phyloP scores from a whole-genome alignment of 2,888 invertebrate genomes.

The Villa cingulata region DNA sequence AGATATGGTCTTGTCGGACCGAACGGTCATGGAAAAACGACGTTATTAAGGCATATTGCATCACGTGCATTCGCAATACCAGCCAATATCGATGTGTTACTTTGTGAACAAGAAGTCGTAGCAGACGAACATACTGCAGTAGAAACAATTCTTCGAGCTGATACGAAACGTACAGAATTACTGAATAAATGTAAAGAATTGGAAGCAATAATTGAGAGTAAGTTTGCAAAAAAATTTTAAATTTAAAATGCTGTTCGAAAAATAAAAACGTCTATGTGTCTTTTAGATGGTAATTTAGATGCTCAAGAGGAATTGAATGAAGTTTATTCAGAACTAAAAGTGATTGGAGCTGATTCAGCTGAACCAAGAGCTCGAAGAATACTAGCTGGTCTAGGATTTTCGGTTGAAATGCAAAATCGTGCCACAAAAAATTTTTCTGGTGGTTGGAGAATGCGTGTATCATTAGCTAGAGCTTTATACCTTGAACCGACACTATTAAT shows the following conservation, averaged over 20 bases:
- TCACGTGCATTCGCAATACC: conserved; percentile 86
- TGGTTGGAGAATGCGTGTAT: conserved; percentile 99
- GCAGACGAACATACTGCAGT: conserved; percentile 91
- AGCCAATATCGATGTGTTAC: conserved; percentile 83
- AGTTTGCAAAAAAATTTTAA: not conserved
- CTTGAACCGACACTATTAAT: conserved; percentile 93
- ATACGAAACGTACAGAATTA: conserved; percentile 72
- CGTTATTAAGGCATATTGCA: conserved; percentile 83
- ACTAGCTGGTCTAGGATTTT: conserved; percentile 93
- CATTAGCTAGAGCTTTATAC: conserved; percentile 88
- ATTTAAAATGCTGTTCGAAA: not conserved
- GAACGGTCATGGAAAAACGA: conserved; percentile 98
- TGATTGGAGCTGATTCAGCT: conserved; percentile 95
- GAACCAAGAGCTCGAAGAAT: conserved; percentile 93
- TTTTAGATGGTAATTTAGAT: conserved; percentile 48
- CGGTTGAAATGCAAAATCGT: conserved; percentile 74
- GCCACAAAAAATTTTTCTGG: conserved; percentile 81
- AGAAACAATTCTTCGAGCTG: conserved; percentile 83
- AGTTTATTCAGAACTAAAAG: conserved; percentile 86
- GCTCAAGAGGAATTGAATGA: conserved; percentile 73
- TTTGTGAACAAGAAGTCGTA: conserved; percentile 97
- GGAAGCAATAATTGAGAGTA: conserved; percentile 51
- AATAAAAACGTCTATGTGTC: not conserved
- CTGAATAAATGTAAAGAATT: conserved; percentile 71
- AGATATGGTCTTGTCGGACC: conserved; percentile 97